Evolutionary conservation across 2,797 vertebrate species (phyloP).

Genomic region (Leptatherina wallacei): DNA sequence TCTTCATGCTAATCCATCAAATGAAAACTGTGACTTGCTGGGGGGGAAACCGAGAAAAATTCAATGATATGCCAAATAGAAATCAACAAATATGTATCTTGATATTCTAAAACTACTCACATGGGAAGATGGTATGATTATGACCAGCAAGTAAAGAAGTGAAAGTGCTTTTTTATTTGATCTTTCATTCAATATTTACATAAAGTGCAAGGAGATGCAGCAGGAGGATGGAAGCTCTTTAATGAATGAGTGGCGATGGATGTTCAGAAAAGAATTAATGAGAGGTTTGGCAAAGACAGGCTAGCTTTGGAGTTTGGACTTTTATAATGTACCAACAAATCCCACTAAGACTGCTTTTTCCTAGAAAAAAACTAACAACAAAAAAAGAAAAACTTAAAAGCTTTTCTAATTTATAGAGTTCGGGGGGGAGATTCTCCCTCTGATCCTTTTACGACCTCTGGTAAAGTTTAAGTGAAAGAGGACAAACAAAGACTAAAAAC

Average conservation of each 20-base stretch:
- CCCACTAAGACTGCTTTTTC: neutral
- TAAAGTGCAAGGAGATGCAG: neutral
- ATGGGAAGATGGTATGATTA: neutral
- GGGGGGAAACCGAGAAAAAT: neutral
- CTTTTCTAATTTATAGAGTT: neutral
- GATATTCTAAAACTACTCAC: neutral
- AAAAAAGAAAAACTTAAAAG: neutral
- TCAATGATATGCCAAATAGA: neutral
- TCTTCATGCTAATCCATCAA: neutral
- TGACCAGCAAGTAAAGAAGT: neutral
- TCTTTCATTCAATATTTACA: conserved; percentile 11
- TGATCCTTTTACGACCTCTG: neutral
- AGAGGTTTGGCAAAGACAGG: conserved; percentile 6
- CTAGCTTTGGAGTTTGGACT: neutral
- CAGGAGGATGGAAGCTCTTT: conserved; percentile 21
- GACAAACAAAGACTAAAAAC: neutral
- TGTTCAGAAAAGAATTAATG: conserved; percentile 38
- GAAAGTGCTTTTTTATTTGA: neutral
- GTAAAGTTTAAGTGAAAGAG: neutral
- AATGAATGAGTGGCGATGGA: conserved; percentile 20
- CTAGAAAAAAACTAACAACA: neutral
- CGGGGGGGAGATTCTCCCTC: neutral
- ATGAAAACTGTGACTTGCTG: neutral
- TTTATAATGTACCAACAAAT: neutral
- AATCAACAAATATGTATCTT: neutral